Conservation (phyloP, 2,888 invertebrate genomes). For the Eupithecia vulgata region DNA sequence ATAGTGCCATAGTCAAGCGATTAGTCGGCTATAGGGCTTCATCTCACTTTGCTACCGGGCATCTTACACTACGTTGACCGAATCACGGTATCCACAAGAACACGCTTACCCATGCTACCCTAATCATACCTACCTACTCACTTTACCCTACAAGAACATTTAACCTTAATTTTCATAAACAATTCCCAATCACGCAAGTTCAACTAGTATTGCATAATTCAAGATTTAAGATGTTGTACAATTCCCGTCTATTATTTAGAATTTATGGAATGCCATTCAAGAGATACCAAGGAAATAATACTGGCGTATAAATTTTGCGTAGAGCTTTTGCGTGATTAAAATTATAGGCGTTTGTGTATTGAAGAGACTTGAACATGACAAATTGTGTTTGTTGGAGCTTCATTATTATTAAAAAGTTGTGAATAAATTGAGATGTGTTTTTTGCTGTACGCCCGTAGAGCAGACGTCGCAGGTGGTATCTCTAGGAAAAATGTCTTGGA, state of each 20-base stretch:
- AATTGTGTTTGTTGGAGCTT: slow-evolving; percentile 1
- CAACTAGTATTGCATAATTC: slow-evolving; percentile 14
- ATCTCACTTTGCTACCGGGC: too few relatives aligned
- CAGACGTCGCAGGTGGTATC: background rate
- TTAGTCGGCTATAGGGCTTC: too few relatives aligned
- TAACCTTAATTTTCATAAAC: background rate
- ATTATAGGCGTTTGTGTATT: slow-evolving; percentile 27
- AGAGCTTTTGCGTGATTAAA: slow-evolving; percentile 27
- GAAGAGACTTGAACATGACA: slow-evolving; percentile 6
- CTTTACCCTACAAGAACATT: background rate
- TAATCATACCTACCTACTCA: background rate
- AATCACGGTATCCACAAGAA: background rate
- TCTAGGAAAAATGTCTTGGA: background rate
- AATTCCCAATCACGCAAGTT: background rate
- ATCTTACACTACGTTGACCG: background rate
- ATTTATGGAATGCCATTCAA: slow-evolving; percentile 35
- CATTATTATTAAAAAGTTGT: background rate
- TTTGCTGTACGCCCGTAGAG: background rate
- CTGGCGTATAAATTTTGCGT: slow-evolving; percentile 34
- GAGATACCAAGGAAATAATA: slow-evolving; percentile 37
- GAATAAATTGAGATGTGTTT: background rate
- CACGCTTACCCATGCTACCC: background rate
- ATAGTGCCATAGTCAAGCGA: too few relatives aligned
- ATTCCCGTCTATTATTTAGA: slow-evolving; percentile 33
- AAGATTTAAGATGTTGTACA: background rate